Evolutionary conservation across 92 coral and sea anemone genomes (phyloP), one percentile per base, ranked within the genome.

Genomic region (Bergia sp.): DNA sequence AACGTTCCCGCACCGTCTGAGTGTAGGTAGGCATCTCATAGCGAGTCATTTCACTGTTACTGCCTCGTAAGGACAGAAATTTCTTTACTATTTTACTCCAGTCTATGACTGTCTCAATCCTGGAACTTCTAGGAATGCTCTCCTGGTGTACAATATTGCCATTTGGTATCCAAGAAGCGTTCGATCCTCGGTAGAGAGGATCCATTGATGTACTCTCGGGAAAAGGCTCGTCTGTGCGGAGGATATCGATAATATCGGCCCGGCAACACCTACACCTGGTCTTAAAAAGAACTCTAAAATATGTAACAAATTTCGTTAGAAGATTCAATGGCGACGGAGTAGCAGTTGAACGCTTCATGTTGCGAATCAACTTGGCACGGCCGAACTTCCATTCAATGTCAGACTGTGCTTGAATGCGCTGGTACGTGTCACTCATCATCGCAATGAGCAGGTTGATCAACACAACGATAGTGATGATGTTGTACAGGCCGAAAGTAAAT

Each of bases 351-450:
- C 99, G 96, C 88, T 97, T 96, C 98, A 97, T 96, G 91, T 97
- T 97, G 16, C 99, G 94, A 5, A 97, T 97, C 77, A 97, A 81
- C 44, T 97, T 97, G 16, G 99, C 99, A 77, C 99, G 98, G 44
- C 99, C 99, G 74, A 97, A 97, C 86, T 97, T 97, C 99, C 99
- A 97, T 76, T 95, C 99, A 12, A 94, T 89, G 84, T 97, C 99
- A 1, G 99, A 97, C 87, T 97, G 99, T 76, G 95, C 88, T 78
- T 97, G 99, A 75, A 97, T 96, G 82, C 99, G 91, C 66, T 97
- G 99, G 41, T 97, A 97, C n/a, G 99, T 97, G 86, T 97, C 99
- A 65, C 99, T 97, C 99, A 97, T 97, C 99, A 97, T 97, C 58
- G 99, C 99, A 50, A 97, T 97, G 86, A 97, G 98, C 42, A 97